Evolutionary conservation across 23 tunicate species (phyloP), one percentile per base, ranked within the genome.

Genomic region (Halocynthia roretzi): DNA sequence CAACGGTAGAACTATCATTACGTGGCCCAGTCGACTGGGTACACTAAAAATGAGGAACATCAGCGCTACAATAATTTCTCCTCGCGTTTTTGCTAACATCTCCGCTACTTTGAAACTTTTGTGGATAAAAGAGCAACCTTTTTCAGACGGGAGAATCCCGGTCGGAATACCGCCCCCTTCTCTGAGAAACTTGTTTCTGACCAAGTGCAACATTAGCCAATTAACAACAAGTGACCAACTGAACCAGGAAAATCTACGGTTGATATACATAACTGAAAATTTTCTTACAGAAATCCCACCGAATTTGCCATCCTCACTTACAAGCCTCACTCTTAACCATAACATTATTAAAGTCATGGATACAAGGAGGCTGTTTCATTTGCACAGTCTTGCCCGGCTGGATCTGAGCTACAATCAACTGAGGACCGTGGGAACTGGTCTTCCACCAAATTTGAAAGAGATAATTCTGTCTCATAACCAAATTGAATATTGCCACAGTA

Each of bases 401-500:
- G 82, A 49, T 6, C 68, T 90, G 7, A 61, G 82, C 44, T 40
- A 80, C 60, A 90, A 90, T 53, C 55, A 62, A 53, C 70, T 90
- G 44, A 84, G 76, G 44, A 53, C 70, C 2, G 50, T 90, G 20
- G 83, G 86, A 8, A 80, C 76, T 21, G 89, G 80, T 18, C 57
- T 90, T 7, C 96, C 96, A 12, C 15, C 21, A 23, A 71, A 77
- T 44, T 62, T 90, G 6, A 51, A 61, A 6, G 66, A 71, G 19
- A 60, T 90, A 54, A 66, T 61, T 0, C 56, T 90, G 61, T 80
- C 63, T 9, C 74, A 85, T 62, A 90, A 90, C 70, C 62, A 20
- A 6, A 84, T 90, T 19, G 49, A 49, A 14, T 14, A n/a, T 21
- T 69, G 81, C 22, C 44, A 50, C 68, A 52, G n/a, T 8, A 52